Conservation (phyloP, 2,113 vertebrate species). For the human region GRCh38 chr18:29159001-29159500, state of each 20-base stretch:
- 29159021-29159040: conserved; percentile 44
- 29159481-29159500: not conserved
- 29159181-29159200: not conserved
- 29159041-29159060: not conserved
- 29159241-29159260: not conserved
- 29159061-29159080: not conserved
- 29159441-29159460: not conserved
- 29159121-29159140: conserved; percentile 36
- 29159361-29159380: not conserved
- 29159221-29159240: not conserved
- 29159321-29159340: not conserved
- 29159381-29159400: not conserved
- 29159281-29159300: not conserved
- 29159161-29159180: not conserved
- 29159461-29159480: not conserved
- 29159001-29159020: conserved; percentile 8
- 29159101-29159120: conserved; percentile 37
- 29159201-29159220: not conserved
- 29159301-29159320: not conserved
- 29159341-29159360: not conserved
- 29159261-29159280: not conserved
- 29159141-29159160: not conserved
- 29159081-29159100: not conserved
- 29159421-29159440: not conserved
- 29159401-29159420: not conserved